phyloP scores from a whole-genome alignment of 2,113 vertebrate species.

The Neotoma lepida region DNA sequence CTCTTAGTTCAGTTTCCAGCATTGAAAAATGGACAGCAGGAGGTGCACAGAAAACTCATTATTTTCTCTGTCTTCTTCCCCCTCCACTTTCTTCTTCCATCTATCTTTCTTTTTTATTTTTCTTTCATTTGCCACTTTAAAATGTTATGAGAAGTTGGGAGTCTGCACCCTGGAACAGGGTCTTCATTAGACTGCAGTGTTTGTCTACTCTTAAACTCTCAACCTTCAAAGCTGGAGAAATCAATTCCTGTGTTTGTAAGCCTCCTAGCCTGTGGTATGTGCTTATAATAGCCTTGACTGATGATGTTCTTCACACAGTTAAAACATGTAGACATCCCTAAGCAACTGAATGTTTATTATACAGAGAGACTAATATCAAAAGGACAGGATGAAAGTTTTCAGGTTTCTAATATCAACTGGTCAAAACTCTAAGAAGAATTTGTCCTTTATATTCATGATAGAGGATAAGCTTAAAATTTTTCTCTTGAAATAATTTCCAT shows the following conservation, averaged over 20 bases:
- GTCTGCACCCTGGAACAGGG: neutral
- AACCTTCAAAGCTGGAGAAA: neutral
- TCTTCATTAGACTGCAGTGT: neutral
- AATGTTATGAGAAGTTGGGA: neutral
- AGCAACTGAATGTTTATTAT: constrained; percentile 19
- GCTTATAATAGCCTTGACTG: neutral
- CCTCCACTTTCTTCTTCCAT: neutral
- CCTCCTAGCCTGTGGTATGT: neutral
- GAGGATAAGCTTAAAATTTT: neutral
- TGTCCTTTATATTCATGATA: constrained; percentile 6
- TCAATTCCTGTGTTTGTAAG: neutral
- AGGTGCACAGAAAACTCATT: neutral
- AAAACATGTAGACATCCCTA: neutral
- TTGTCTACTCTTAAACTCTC: neutral
- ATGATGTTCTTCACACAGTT: neutral
- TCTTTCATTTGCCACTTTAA: neutral
- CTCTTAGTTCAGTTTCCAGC: neutral
- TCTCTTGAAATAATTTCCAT: constrained; percentile 3
- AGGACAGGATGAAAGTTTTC: neutral
- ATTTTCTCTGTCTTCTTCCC: neutral
- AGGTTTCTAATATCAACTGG: neutral
- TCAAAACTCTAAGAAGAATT: neutral
- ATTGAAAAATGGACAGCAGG: neutral
- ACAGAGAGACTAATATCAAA: neutral
- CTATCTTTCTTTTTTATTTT: neutral